Percentiles rank a stretch among this genome's conserved stretches.
Evolutionary conservation across 2,797 vertebrate genomes (phyloP).

Genomic region (Melanotaenia pygmaea): DNA sequence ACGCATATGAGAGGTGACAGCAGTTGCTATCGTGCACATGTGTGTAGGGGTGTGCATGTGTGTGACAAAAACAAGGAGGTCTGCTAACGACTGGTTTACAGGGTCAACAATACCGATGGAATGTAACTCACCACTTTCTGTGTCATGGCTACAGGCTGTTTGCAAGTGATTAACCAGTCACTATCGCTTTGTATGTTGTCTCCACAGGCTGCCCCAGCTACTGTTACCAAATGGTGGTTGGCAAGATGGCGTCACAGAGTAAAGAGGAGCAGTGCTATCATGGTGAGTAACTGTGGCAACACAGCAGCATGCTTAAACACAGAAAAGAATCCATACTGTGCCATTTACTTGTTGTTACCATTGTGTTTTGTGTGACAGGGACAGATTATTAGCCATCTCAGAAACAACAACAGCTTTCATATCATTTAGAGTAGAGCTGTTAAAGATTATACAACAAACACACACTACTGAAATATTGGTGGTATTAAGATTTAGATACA

Average conservation of each 20-base stretch:
- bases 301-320: conserved; percentile 53
- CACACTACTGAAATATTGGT: not conserved
- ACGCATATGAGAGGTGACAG: conserved; percentile 68
- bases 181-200: conserved; percentile 27
- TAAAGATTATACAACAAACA: conserved; percentile 1
- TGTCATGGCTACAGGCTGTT: conserved; percentile 44
- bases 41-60: conserved; percentile 19
- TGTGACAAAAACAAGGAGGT: conserved; percentile 32
- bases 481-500: not conserved
- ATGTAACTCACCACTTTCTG: conserved; percentile 55
- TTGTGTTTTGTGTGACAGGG: conserved; percentile 54
- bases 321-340: conserved; percentile 45
- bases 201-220: conserved; percentile 34
- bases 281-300: conserved; percentile 58
- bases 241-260: conserved; percentile 52
- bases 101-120: conserved; percentile 57
- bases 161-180: conserved; percentile 57
- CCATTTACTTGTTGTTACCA: conserved; percentile 64
- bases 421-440: conserved; percentile 51
- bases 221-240: conserved; percentile 35
- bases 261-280: conserved; percentile 42
- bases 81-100: conserved; percentile 65
- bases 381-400: conserved; percentile 54
- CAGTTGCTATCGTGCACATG: conserved; percentile 21
- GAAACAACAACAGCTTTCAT: conserved; percentile 44